Base-by-base conservation (phyloP, 2,888 invertebrate species). In the Drosophila setosimentum region DNA sequence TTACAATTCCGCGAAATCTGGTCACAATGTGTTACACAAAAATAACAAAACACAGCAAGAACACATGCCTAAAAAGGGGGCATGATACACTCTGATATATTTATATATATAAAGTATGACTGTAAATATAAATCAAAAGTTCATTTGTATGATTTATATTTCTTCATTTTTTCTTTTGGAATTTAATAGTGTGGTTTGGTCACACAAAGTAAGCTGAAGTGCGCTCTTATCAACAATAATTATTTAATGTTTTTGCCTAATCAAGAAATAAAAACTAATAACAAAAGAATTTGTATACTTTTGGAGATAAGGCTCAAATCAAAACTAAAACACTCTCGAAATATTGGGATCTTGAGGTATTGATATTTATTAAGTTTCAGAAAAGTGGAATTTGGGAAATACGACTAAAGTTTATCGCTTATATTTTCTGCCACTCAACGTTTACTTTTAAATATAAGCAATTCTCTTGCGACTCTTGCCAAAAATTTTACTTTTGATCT, bases 1-100 rank as follows among this genome's bases (percentile, higher is more conserved):
- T 65, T 65, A 58, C 63, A 70, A 55, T 73, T 77, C 68, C 69
- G 68, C 78, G 76, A 88, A 87, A 87, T 87, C 80, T 88, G 87
- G 76, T 63, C 76, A 82, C 87, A 87, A 88, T 87, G 77, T 87
- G 88, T 82, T 83, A 72, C 78, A 80, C 68, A 78, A 49, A 59
- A 60, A 76, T 45, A 37, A 66, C 6, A 4, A 29, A 4, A 78
- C 55, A 64, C 33, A 61, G 48, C 53, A 37, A 59, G 21, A 68
- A 73, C 66, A 59, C 62, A 65, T 79, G 81, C 70, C 75, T 75
- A 24, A 8, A 1, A 24, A 42, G 68, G 51, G 35, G 50, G 55
- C 55, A 32, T 51, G 37, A 50, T 60, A 53, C 60, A 50, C 35
- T 69, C 42, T 18, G 60, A 54, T 69, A 66, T 24, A 10, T 27